Base-by-base conservation (phyloP, 2,888 invertebrate genomes). In the Agrotis ipsilon region DNA sequence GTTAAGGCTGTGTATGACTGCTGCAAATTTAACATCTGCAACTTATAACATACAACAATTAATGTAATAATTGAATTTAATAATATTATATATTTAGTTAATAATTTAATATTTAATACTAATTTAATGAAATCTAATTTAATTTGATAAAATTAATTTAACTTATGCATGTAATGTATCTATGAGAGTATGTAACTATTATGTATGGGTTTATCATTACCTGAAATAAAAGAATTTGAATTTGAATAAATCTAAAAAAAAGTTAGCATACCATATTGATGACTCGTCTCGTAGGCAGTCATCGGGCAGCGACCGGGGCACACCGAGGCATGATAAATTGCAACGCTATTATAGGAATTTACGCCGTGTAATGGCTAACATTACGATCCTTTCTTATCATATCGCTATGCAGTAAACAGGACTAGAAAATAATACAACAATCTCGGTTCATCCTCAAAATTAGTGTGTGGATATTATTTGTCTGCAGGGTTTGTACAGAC, bases 301-400 rank as follows among this genome's bases (percentile, higher is more conserved):
- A 75, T 63, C 78, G 66, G 73, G 45, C 81, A 76, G 68, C 78
- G 73, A 81, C 82, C 75, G 45, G 45, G 32, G 16, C 19, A 61
- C 32, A 81, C 82, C 76, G 24, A 49, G 32, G 16, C 21, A 61
- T 49, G 52, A 54, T 71, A 89, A 92, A 93, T 91, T 92, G 87
- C 90, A 78, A 87, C 74, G 86, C 88, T 87, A 91, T 92, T 92
- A 91, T 75, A 88, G 87, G 85, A 89, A 90, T 90, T 91, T 90
- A 89, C 89, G 87, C 89, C 72, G 81, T 80, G 86, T 92, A 92
- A 93, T 91, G 82, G 84, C 83, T 51, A 77, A 82, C 71, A 91
- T 92, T 90, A 92, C 55, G 52, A 68, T 85, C 84, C 82, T 75
- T 86, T 81, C 82, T 78, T 80, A 88, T 84, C 82, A 82, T 78